Percentiles rank a stretch among this genome's conserved stretches.
Evolutionary conservation across 2,888 invertebrate genomes (phyloP).

Genomic region (Desoria tigrina): DNA sequence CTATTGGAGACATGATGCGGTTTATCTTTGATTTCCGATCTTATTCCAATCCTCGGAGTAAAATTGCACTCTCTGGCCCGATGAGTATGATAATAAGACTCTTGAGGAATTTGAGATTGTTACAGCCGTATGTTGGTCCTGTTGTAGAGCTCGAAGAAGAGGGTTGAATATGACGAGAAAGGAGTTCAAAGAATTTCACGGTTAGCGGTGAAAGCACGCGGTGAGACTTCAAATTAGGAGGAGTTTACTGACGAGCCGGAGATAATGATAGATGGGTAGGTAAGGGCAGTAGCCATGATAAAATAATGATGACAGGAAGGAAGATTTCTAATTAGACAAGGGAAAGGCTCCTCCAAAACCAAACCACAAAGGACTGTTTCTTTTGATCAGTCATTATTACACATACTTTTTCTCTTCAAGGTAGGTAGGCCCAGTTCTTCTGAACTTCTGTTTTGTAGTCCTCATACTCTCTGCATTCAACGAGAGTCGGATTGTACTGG

Average conservation of each 20-base stretch:
- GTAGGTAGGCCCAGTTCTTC: no score
- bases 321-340: constrained; percentile 27
- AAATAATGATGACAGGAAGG: constrained; percentile 25
- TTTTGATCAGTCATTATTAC: constrained; percentile 19
- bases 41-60: no score
- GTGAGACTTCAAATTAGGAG: constrained; percentile 11
- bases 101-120: constrained; percentile 1
- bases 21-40: constrained; percentile 8
- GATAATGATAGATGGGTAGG: constrained; percentile 11
- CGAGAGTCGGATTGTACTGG: no score
- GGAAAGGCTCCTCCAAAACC: constrained; percentile 9
- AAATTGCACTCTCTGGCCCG: no score
- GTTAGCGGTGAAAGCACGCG: constrained; percentile 2
- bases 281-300: constrained; percentile 5
- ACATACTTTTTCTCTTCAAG: constrained; percentile 5
- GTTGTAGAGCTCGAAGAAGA: background rate
- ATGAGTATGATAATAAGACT: no score
- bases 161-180: background rate
- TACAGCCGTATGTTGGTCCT: background rate
- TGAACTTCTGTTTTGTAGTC: no score
- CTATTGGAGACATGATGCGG: constrained; percentile 4
- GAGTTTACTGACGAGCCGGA: constrained; percentile 1
- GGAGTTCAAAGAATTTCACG: constrained; percentile 10
- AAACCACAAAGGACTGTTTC: constrained; percentile 21
- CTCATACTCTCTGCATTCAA: no score